Base-by-base conservation (phyloP, 2,888 invertebrate species). In the Pristionchus fissidentatus region DNA sequence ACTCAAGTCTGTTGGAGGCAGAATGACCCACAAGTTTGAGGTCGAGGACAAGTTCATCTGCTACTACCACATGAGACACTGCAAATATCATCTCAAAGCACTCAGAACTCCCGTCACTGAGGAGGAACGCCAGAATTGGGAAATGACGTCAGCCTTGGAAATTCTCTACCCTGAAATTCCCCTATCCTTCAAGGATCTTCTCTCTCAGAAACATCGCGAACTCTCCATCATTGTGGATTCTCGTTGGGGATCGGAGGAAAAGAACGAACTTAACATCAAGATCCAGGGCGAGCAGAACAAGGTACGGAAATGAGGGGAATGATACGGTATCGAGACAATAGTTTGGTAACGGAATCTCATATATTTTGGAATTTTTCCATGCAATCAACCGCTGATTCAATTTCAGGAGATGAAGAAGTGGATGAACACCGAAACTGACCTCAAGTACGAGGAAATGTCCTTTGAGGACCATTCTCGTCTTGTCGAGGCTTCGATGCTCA, bases 161-260 rank as follows among this genome's bases (percentile, higher is more conserved):
- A 43, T 79, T 46, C 57, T 88, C 41, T 80, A 86, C 52, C 90
- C 90, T 83, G 85, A 88, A 62, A 84, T 79, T 85, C 85, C 84
- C 83, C 57, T 82, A 26, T 77, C 85, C 62, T 83, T 89, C 60
- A 57, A 84, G 15, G 82, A 86, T 70, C 85, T 87, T 29, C 78
- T 83, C 52, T 85, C 85, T 70, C 85, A 86, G 84, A 85, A 86
- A 83, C 86, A 88, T 73, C 85, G 86, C 57, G 87, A 87, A 55
- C 43, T 87, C 73, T 81, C 84, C 60, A 79, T 35, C 60, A 81
- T 19, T 32, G 60, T 46, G 46, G 60, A 26, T 8, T 3, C 52
- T 38, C 29, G 22, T 57, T 81, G 81, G 81, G 81, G 81, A 66
- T 46, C 8, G 29, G 46, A 81, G 3, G 35, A 66, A 49, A 62